A percentile compares a stretch with the other conserved stretches of the same genome.
These are phyloP conservation scores for Drusus annulatus DNA, from an alignment of 1,140 invertebrate genomes.

Conservation along the genomic window DNA sequence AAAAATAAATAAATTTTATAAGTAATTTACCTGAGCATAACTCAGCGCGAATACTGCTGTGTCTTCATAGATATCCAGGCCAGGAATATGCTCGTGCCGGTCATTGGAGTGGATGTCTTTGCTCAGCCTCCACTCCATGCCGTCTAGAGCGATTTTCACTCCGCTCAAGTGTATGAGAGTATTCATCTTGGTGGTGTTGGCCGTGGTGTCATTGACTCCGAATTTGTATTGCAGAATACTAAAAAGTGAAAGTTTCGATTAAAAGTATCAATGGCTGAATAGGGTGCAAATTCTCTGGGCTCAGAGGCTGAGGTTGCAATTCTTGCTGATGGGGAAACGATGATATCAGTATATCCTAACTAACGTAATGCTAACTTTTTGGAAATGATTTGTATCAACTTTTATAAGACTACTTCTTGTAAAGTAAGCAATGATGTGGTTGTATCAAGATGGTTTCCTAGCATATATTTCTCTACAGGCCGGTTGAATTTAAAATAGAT, in stretches of 20 bases:
- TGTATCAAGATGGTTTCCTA: too few species aligned
- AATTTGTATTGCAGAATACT: constrained; percentile 58
- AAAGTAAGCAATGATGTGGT: too few species aligned
- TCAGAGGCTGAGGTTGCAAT: neutral
- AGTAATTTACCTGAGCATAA: constrained; percentile 65
- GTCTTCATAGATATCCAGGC: constrained; percentile 66
- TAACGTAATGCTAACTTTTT: too few species aligned
- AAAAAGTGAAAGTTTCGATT: neutral
- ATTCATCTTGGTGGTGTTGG: constrained; percentile 58
- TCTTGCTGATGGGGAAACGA: too few species aligned
- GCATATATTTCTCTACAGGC: too few species aligned
- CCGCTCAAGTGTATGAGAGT: constrained; percentile 59
- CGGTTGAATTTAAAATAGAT: too few species aligned
- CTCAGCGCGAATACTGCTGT: constrained; percentile 67
- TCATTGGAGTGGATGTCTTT: neutral
- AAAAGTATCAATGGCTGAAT: neutral
- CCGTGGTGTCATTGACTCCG: constrained; percentile 62
- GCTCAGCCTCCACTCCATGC: constrained; percentile 47
- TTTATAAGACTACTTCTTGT: too few species aligned
- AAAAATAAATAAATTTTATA: too few species aligned
- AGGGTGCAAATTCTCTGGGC: too few species aligned
- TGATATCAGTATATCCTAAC: too few species aligned
- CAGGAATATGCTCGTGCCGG: constrained; percentile 63
- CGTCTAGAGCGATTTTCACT: constrained; percentile 59
- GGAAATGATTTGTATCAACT: too few species aligned